Conservation (phyloP, 2,797 vertebrate species). For the Monodelphis domestica region DNA sequence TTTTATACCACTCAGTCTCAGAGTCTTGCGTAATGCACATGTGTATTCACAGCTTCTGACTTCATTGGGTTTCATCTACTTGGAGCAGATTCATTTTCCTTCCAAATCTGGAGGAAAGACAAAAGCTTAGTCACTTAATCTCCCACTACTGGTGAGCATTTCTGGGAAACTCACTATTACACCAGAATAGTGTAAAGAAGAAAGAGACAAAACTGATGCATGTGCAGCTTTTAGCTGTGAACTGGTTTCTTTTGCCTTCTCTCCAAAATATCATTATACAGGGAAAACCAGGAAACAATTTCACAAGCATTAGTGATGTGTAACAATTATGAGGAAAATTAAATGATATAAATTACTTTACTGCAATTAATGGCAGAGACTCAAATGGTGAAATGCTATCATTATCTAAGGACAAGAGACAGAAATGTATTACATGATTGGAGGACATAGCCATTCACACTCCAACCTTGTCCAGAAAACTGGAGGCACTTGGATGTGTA, state of each 20-base stretch:
- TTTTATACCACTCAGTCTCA: background rate
- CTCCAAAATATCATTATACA: conserved; percentile 6
- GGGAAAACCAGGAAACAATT: conserved; percentile 33
- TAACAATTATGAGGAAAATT: conserved; percentile 49
- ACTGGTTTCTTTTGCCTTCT: conserved; percentile 11
- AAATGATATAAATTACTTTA: conserved; percentile 28
- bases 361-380: background rate
- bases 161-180: background rate
- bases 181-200: background rate
- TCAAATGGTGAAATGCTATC: background rate
- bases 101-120: conserved; percentile 58
- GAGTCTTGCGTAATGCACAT: background rate
- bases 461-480: background rate
- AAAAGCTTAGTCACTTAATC: conserved; percentile 38
- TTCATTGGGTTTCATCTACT: conserved; percentile 13
- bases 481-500: background rate
- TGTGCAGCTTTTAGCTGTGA: conserved; percentile 34
- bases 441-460: background rate
- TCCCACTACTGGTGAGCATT: background rate
- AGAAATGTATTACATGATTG: conserved; percentile 20
- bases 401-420: background rate
- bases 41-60: background rate
- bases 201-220: conserved; percentile 25
- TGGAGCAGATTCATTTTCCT: conserved; percentile 52
- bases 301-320: background rate